Conservation (phyloP, 2,888 invertebrate species). For the Palloptera scutellata region DNA sequence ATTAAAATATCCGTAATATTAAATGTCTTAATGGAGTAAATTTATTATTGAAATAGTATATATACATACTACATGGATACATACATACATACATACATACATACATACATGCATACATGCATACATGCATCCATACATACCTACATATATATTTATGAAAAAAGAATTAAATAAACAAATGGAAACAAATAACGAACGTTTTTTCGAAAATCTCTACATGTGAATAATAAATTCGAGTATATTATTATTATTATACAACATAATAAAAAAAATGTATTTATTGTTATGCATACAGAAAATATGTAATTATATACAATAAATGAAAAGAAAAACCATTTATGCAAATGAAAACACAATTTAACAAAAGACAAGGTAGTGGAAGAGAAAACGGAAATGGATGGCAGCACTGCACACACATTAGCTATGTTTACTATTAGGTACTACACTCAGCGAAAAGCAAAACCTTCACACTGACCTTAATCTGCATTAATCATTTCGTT, state of each 20-base stretch:
- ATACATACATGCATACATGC: conserved; percentile 10
- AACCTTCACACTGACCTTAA: too few relatives aligned
- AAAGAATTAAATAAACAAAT: conserved; percentile 18
- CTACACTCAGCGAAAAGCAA: too few relatives aligned
- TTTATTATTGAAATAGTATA: neutral
- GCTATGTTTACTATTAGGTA: too few relatives aligned
- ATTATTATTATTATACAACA: conserved; percentile 1
- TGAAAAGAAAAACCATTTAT: neutral
- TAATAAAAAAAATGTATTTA: conserved; percentile 22
- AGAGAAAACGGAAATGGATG: conserved; percentile 9
- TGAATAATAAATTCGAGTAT: conserved; percentile 31
- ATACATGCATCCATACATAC: conserved; percentile 19
- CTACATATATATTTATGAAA: conserved; percentile 26
- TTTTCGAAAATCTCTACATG: conserved; percentile 42
- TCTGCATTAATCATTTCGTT: too few relatives aligned
- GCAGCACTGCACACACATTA: too few relatives aligned
- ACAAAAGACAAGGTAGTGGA: neutral
- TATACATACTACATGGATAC: conserved; percentile 8
- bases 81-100: neutral
- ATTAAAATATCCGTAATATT: conserved; percentile 23
- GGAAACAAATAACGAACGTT: conserved; percentile 31
- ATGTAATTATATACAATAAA: conserved; percentile 33
- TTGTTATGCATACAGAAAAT: conserved; percentile 27
- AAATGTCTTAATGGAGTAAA: conserved; percentile 32
- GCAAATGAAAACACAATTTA: conserved; percentile 22